Evolutionary conservation across 1,140 invertebrate species (phyloP), one percentile per base, ranked within the genome.

Genomic region (Drosophila ficusphila): DNA sequence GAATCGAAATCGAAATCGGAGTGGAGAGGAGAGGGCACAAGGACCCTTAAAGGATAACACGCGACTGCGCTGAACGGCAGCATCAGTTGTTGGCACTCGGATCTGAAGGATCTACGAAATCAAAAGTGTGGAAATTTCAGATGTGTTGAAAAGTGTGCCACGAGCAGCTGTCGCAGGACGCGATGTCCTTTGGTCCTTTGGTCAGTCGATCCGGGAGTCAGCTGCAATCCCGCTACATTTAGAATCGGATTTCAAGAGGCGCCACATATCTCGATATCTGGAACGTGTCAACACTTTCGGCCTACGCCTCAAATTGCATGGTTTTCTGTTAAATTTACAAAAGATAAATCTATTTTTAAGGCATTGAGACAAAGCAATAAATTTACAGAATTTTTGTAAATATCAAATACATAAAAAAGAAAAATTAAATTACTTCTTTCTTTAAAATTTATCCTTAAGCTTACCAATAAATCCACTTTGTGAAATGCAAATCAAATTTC

Each of bases 101-200:
- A 44, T 52, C 56, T 62, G 34, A 62, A 68, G 64, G 47, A 78
- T 71, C 51, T 34, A 11, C 54, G 69, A 65, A 88, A 88, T 88
- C 82, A 88, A 88, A 77, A 88, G 82, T 82, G 82, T 82, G 82
- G 77, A 86, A 81, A 86, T 69, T 76, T 79, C 53, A 52, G 76
- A n/a, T 64, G 60, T 52, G 60, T 71, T 88, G 79, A 88, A 82
- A 71, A 81, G 76, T 75, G 73, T 62, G 51, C 68, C 68, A 72
- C 41, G 27, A 29, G 16, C 36, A 72, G 67, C 69, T 72, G 54
- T 29, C 56, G n/a, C 54, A 31, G 46, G 38, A 70, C 27, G 33
- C 39, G 33, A 48, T 49, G 36, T 41, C 62, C 65, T 19, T 21
- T 68, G 65, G 36, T 41, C 62, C 65, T 19, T 21, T 68, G 65